Evolutionary conservation across 1,140 invertebrate species (phyloP).

Genomic region (Penaeus chinensis): DNA sequence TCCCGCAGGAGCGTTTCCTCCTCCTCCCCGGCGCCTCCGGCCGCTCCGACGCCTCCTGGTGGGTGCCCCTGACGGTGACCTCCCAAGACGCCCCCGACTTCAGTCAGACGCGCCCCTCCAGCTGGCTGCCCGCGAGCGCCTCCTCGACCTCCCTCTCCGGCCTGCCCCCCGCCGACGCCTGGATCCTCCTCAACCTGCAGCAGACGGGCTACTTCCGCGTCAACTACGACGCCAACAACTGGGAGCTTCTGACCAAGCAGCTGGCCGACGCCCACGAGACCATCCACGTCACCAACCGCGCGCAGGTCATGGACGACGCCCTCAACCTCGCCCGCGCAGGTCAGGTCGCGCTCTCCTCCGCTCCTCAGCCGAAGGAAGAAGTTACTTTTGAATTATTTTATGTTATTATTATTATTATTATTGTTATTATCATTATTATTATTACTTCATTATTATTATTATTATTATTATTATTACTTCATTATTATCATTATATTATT

Average conservation of each 20-base stretch:
- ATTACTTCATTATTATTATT: too few relatives aligned
- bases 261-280: conserved; percentile 70
- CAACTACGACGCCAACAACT: conserved; percentile 79
- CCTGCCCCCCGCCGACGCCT: conserved; percentile 47
- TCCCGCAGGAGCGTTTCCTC: conserved; percentile 36
- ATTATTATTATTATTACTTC: too few relatives aligned
- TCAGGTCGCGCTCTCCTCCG: background rate
- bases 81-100: conserved; percentile 75
- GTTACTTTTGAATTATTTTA: too few relatives aligned
- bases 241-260: conserved; percentile 71
- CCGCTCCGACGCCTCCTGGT: conserved; percentile 68
- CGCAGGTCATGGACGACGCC: conserved; percentile 77
- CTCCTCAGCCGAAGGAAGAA: background rate
- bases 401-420: too few relatives aligned
- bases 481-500: too few relatives aligned
- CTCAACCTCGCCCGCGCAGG: conserved; percentile 78
- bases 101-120: conserved; percentile 75
- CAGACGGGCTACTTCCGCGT: conserved; percentile 76
- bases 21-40: background rate
- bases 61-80: conserved; percentile 74
- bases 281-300: conserved; percentile 44
- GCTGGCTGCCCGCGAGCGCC: conserved; percentile 72
- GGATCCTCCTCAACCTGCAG: conserved; percentile 54
- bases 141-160: conserved; percentile 9
- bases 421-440: too few relatives aligned